phyloP scores from a whole-genome alignment of 2,888 invertebrate species.

The Heliconius cydno region DNA sequence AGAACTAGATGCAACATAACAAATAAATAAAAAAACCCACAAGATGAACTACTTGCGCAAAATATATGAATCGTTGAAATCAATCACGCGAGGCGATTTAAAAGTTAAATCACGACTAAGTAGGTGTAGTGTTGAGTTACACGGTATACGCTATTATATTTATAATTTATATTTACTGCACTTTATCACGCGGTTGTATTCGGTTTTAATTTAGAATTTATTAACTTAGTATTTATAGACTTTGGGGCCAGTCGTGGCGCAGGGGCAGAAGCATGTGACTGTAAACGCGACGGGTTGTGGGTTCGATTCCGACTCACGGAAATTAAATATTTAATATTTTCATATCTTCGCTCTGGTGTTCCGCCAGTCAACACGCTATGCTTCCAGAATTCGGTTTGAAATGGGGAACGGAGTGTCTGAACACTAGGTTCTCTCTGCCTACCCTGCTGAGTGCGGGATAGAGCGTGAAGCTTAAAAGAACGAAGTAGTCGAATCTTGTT shows the following conservation, averaged over 20 bases:
- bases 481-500: no score
- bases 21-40: constrained; percentile 33
- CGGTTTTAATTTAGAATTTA: background rate
- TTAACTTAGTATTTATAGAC: background rate
- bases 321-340: background rate
- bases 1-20: constrained; percentile 23
- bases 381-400: background rate
- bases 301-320: background rate
- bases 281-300: background rate
- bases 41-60: constrained; percentile 40
- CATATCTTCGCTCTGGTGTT: background rate
- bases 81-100: constrained; percentile 48
- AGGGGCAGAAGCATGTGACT: background rate
- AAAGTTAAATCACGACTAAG: constrained; percentile 46
- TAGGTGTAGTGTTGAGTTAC: constrained; percentile 38
- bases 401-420: no score
- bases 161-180: constrained; percentile 24
- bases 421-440: background rate
- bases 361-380: background rate
- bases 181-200: background rate
- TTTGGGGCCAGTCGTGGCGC: no score
- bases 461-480: no score
- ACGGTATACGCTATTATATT: constrained; percentile 15
- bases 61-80: constrained; percentile 47
- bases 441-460: no score